Evolutionary conservation across 2,113 vertebrate species (phyloP).

Genomic region (Capricornis sumatraensis): DNA sequence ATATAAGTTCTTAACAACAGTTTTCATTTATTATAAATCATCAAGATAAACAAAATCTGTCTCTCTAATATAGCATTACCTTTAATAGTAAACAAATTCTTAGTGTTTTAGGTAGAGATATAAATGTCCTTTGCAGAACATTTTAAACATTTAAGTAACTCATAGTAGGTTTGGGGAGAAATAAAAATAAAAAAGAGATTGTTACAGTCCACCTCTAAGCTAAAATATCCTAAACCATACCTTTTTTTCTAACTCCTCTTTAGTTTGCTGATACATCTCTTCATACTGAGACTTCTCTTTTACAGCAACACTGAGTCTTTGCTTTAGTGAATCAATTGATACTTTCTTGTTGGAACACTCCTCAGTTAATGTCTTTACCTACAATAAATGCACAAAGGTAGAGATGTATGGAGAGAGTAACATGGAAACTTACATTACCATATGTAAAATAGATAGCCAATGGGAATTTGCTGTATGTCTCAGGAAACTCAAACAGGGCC

Average conservation of each 20-base stretch:
- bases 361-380: slow-evolving; percentile 89
- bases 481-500: background rate
- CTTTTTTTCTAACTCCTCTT: slow-evolving; percentile 89
- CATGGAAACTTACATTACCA: background rate
- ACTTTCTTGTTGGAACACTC: slow-evolving; percentile 89
- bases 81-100: slow-evolving; percentile 18
- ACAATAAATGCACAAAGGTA: slow-evolving; percentile 56
- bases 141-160: background rate
- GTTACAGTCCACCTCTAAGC: background rate
- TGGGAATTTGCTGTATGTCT: background rate
- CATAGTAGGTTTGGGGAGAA: background rate
- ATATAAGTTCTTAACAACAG: background rate
- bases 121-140: background rate
- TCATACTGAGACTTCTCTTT: slow-evolving; percentile 88
- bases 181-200: background rate
- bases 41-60: background rate
- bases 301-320: slow-evolving; percentile 85
- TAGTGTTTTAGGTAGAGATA: background rate
- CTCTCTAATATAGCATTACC: background rate
- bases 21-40: background rate
- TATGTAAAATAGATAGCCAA: background rate
- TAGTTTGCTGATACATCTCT: slow-evolving; percentile 83
- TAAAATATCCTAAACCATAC: slow-evolving; percentile 69
- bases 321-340: slow-evolving; percentile 88
- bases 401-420: background rate